A percentile compares a stretch with the other conserved stretches of the same genome.
These are phyloP conservation scores for Romanogobio albipinnatus DNA, from an alignment of 2,113 vertebrate species.

Conservation along the genomic window DNA sequence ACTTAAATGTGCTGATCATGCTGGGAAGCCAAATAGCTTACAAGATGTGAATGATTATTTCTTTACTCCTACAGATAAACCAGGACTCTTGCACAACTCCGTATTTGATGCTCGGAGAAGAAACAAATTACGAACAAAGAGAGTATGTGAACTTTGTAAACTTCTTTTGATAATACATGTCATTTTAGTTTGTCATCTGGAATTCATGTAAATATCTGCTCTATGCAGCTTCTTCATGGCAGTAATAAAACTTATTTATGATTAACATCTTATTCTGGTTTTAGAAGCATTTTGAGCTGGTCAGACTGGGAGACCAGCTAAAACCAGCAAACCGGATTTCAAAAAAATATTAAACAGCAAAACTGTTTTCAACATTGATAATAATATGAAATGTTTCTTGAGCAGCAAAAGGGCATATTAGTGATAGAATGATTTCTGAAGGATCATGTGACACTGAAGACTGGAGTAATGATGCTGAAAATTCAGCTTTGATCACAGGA, in stretches of 20 bases:
- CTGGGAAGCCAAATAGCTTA: slow-evolving; percentile 9
- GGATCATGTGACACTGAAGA: too few relatives aligned
- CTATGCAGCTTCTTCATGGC: too few relatives aligned
- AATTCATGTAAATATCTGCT: too few relatives aligned
- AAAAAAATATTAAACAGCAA: neutral
- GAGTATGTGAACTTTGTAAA: too few relatives aligned
- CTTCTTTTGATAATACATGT: neutral
- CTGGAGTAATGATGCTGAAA: too few relatives aligned
- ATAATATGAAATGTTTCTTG: neutral
- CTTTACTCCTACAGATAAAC: neutral
- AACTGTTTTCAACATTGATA: neutral
- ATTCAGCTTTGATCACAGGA: too few relatives aligned
- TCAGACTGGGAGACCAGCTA: neutral
- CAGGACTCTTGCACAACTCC: neutral
- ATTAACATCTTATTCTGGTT: neutral
- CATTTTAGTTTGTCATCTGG: neutral
- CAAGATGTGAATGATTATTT: neutral
- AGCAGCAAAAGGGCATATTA: too few relatives aligned
- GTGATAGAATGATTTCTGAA: too few relatives aligned
- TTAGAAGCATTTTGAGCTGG: neutral
- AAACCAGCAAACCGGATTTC: neutral
- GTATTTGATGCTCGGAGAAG: neutral
- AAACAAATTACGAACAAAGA: neutral
- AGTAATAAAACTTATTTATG: neutral
- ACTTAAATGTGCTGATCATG: neutral